phyloP scores from a whole-genome alignment of 2,797 vertebrate species.

The Antennarius maculatus region DNA sequence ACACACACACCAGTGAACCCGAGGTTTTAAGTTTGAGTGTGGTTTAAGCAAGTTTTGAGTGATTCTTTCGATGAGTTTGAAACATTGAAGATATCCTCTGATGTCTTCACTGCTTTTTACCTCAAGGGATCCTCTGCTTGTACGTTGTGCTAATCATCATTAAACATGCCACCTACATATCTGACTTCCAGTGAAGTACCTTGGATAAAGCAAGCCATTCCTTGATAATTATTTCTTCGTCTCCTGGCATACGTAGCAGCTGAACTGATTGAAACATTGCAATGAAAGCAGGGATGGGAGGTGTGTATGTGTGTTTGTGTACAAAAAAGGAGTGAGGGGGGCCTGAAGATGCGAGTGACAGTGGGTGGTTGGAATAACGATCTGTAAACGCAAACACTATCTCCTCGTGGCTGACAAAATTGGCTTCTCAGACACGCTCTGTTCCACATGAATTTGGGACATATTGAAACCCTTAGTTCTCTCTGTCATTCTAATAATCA shows the following conservation, averaged over 20 bases:
- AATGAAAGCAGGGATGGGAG: constrained; percentile 35
- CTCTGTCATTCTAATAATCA: constrained; percentile 65
- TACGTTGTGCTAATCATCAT: constrained; percentile 55
- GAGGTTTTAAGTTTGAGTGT: not conserved
- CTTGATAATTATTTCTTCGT: constrained; percentile 18
- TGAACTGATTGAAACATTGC: constrained; percentile 37
- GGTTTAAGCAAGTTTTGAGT: constrained; percentile 25
- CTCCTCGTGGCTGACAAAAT: constrained; percentile 64
- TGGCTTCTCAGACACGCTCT: constrained; percentile 49
- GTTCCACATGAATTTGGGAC: constrained; percentile 67
- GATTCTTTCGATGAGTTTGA: constrained; percentile 47
- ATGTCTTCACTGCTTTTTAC: constrained; percentile 34
- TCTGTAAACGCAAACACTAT: constrained; percentile 67
- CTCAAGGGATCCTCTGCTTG: constrained; percentile 43
- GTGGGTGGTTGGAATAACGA: constrained; percentile 73
- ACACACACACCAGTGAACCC: too few relatives aligned
- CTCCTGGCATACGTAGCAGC: constrained; percentile 43
- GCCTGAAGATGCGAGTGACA: constrained; percentile 53
- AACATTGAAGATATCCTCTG: constrained; percentile 37
- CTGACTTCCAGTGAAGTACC: constrained; percentile 26
- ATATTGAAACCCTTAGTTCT: constrained; percentile 75
- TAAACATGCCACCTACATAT: constrained; percentile 42
- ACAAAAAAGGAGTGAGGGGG: constrained; percentile 36
- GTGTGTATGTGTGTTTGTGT: constrained; percentile 9
- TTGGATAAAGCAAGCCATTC: constrained; percentile 16